Evolutionary conservation across 2,797 vertebrate genomes (phyloP), one percentile per base, ranked within the genome.

Genomic region (Cygnus olor): DNA sequence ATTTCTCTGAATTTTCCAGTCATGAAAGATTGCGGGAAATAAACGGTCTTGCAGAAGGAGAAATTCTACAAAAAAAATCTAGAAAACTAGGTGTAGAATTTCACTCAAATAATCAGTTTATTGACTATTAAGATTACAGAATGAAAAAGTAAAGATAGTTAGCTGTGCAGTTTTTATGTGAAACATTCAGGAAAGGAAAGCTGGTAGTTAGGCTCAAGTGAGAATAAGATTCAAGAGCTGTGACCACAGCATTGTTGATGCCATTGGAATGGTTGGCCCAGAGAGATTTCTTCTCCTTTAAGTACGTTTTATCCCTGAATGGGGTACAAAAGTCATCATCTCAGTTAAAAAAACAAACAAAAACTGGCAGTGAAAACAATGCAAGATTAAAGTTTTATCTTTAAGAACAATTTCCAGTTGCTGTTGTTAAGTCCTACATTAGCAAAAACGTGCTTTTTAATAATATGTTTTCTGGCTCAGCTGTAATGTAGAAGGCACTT

Each of bases 401-500:
- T 24, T 44, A 49, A 70, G 25, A 81, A 47, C 17, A 71, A 11
- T 44, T 56, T 73, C 6, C 54, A 24, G 32, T 70, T 83, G 15
- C 34, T 80, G 2, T 77, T 76, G 25, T 1, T 64, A 73, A 53
- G 9, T 68, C 47, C 17, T 65, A 81, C 47, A 65, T 47, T 80
- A 65, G 27, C 27, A 80, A 90, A 89, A 85, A 80, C 27, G 9
- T 45, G 21, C 34, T 77, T 87, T 87, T 94, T 47, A 92, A 61
- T 89, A 60, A 45, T 72, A 66, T 57, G 70, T 69, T 58, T 96
- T 94, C 71, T 94, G 85, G 32, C 93, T 93, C 71, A 85, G 69
- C 40, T 84, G 27, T 80, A 84, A 45, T 34, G 49, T 79, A 70
- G 64, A 87, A 91, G 80, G 32, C 49, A 68, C 24, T 87, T 90